Evolutionary conservation across 2,113 vertebrate genomes (phyloP).

Genomic region (Chionomys nivalis): DNA sequence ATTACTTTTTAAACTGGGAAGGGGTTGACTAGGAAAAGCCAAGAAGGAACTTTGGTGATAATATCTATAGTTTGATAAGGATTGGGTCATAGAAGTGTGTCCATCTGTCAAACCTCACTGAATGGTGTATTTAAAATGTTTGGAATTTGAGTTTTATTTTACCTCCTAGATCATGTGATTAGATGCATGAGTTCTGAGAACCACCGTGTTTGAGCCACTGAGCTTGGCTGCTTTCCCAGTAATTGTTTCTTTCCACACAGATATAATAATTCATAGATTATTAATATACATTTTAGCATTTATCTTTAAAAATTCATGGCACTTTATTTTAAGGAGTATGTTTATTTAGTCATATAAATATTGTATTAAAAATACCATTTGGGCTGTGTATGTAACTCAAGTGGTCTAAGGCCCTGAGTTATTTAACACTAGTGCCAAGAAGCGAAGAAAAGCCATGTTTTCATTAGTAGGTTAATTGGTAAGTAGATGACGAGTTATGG

Average conservation of each 20-base stretch:
- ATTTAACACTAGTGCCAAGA: not conserved
- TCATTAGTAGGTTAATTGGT: not conserved
- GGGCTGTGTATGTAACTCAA: not conserved
- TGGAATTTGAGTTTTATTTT: not conserved
- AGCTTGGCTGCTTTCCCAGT: not conserved
- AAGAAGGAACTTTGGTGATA: not conserved
- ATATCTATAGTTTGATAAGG: not conserved
- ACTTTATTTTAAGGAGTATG: not conserved
- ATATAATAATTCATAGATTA: not conserved
- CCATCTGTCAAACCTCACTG: not conserved
- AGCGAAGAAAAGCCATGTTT: not conserved
- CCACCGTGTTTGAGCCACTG: not conserved
- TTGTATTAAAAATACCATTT: not conserved
- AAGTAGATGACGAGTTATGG: not conserved
- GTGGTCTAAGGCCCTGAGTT: not conserved
- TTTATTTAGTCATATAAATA: not conserved
- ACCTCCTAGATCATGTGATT: slow-evolving; percentile 10
- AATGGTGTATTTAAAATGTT: not conserved
- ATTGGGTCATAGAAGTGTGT: not conserved
- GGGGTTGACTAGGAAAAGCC: not conserved
- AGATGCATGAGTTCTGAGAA: not conserved
- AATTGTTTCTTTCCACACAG: not conserved
- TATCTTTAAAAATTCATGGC: not conserved
- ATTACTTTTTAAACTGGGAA: not conserved
- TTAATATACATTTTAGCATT: not conserved